Base-by-base conservation (phyloP, 2,888 invertebrate species). In the Scaptomyza tumidula region DNA sequence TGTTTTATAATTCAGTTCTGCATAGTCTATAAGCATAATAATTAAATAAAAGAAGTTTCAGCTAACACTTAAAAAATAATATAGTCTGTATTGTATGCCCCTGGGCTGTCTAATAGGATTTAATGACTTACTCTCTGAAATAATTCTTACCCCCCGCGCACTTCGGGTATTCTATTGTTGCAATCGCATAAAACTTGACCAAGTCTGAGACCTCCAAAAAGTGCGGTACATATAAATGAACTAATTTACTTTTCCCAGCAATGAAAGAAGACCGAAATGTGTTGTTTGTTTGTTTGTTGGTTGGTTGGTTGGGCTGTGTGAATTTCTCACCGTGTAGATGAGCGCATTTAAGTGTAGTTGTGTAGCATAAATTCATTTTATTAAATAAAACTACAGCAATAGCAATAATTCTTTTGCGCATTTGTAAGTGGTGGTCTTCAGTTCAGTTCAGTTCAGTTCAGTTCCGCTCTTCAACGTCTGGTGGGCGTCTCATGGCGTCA, bases 361-460 rank as follows among this genome's bases (percentile, higher is more conserved):
- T 33, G 33, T 33, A 33, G 63, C 67, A 82, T 87, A 85, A 80
- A 87, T 79, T 80, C 65, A 77, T 61, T 86, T 86, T 87, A 85
- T 85, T 80, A 81, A 88, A 85, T 71, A 81, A 87, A 86, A 82
- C 82, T 75, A 79, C 50, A 41, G 75, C 75, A 69, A 78, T 60
- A 57, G 86, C 75, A 82, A 82, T 86, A 89, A 89, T 86, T 86
- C 88, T 87, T 87, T 78, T 77, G 86, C 75, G 73, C 75, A 78
- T 81, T 79, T 79, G 81, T 79, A 78, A 79, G 75, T 80, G 80
- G 71, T 63, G 60, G 41, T 41, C 41, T 73, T 79, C 67, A 75
- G 79, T 75, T 75, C 79, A 56, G 74, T 63, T 39, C 37, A 39
- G 60, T 73, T 79, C 66, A 75, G 79, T 73, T 79, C 66, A 75